Evolutionary conservation across 2,888 invertebrate genomes (phyloP).

Genomic region (Elmis aenea): DNA sequence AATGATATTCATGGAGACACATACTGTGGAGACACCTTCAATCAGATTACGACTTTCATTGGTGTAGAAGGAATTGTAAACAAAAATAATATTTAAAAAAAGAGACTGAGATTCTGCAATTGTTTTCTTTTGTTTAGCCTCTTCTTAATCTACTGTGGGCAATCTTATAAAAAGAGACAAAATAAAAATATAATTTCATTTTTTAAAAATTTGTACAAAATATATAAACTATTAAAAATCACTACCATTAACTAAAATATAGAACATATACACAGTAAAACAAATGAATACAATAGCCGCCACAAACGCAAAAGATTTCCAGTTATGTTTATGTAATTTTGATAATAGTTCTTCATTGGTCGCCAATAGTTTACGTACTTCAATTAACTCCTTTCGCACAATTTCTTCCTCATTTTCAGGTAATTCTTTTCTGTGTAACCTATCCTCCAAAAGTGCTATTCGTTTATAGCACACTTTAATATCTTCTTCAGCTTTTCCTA

Average conservation of each 20-base stretch:
- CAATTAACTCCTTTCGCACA: slow-evolving; percentile 35
- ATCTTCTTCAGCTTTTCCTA: slow-evolving; percentile 35
- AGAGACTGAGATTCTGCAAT: too few species aligned
- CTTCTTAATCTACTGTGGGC: too few species aligned
- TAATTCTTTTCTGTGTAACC: slow-evolving; percentile 28
- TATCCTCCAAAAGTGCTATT: slow-evolving; percentile 34
- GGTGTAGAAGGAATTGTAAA: too few species aligned
- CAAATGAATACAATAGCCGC: slow-evolving; percentile 32
- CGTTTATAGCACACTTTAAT: slow-evolving; percentile 35
- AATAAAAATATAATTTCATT: too few species aligned
- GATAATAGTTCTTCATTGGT: slow-evolving; percentile 38
- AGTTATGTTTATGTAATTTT: slow-evolving; percentile 36
- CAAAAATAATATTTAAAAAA: too few species aligned
- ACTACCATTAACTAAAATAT: slow-evolving; percentile 29
- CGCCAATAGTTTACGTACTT: slow-evolving; percentile 38
- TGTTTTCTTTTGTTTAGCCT: too few species aligned
- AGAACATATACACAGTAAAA: slow-evolving; percentile 37
- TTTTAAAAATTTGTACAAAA: too few species aligned
- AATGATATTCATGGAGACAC: too few species aligned
- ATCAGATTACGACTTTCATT: too few species aligned
- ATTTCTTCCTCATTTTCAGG: slow-evolving; percentile 29
- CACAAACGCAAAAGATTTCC: slow-evolving; percentile 34
- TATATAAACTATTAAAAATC: not conserved
- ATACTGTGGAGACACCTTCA: too few species aligned
- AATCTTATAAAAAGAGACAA: too few species aligned